Evolutionary conservation across 2,113 vertebrate genomes (phyloP).

Genomic region (Amazona vittata): DNA sequence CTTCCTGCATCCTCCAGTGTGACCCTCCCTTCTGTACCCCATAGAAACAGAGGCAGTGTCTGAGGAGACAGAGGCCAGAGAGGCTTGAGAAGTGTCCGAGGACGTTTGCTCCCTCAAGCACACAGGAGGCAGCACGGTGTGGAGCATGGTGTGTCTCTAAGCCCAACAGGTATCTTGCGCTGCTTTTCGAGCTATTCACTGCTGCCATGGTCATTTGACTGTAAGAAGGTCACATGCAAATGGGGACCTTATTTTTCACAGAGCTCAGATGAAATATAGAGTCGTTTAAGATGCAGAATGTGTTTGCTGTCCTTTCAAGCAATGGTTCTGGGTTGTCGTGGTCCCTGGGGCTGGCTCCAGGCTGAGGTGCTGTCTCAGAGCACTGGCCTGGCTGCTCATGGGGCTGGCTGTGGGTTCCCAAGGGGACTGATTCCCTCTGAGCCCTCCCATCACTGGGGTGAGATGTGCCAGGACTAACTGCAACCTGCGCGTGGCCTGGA

Average conservation of each 20-base stretch:
- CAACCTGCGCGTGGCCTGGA: neutral
- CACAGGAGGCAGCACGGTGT: accelerated
- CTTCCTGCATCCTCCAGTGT: neutral
- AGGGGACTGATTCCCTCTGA: accelerated
- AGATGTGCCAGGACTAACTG: neutral
- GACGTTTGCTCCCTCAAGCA: neutral
- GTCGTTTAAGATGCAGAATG: neutral
- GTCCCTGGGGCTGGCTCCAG: neutral
- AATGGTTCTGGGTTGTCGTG: accelerated
- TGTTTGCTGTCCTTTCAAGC: neutral
- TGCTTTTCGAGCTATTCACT: neutral
- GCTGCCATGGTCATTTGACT: neutral
- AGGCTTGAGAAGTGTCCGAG: neutral
- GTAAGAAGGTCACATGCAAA: neutral
- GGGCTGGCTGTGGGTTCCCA: accelerated
- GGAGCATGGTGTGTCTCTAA: neutral
- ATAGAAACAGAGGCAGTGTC: neutral
- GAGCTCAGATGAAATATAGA: accelerated
- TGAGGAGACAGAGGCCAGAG: neutral
- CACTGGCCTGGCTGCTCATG: neutral
- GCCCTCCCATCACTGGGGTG: neutral
- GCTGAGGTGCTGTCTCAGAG: neutral
- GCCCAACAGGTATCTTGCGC: accelerated
- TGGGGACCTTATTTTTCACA: neutral
- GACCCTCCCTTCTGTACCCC: neutral